Conservation (phyloP, 53 echinoderm and acorn worm species). For the Temnopleurus reevesii region DNA sequence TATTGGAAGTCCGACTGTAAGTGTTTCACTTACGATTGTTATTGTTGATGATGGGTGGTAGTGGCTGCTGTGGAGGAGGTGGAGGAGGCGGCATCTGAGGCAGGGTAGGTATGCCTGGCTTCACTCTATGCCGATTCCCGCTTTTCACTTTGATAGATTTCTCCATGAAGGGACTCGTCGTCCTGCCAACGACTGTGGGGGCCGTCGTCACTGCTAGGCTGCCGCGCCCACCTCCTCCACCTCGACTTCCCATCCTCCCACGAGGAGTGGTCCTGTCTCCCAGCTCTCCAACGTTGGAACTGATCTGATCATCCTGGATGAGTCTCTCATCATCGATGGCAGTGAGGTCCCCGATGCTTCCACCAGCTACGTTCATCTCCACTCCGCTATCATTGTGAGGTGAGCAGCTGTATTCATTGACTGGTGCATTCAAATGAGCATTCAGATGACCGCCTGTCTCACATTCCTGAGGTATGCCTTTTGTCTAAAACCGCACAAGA, state of each 20-base stretch:
- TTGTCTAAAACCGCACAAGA: not conserved
- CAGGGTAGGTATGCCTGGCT: conserved; percentile 46
- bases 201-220: conserved; percentile 59
- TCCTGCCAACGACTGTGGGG: conserved; percentile 58
- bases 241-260: conserved; percentile 24
- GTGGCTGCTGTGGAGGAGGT: conserved; percentile 55
- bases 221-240: conserved; percentile 38
- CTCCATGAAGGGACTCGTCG: conserved; percentile 77
- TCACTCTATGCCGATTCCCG: conserved; percentile 82
- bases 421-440: conserved; percentile 5
- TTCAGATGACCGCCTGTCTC: not conserved
- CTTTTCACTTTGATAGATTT: conserved; percentile 62
- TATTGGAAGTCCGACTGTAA: no score
- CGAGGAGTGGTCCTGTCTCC: not conserved
- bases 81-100: conserved; percentile 43
- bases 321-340: conserved; percentile 83
- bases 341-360: conserved; percentile 86
- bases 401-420: conserved; percentile 89
- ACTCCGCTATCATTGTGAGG: conserved; percentile 99
- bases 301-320: conserved; percentile 94
- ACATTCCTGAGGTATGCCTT: conserved; percentile 51
- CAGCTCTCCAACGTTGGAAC: conserved; percentile 81
- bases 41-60: conserved; percentile 76
- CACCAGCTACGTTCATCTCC: conserved; percentile 89
- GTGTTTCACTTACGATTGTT: conserved; percentile 59